Evolutionary conservation across 2,797 vertebrate genomes (phyloP).

Genomic region (Salarias fasciatus): DNA sequence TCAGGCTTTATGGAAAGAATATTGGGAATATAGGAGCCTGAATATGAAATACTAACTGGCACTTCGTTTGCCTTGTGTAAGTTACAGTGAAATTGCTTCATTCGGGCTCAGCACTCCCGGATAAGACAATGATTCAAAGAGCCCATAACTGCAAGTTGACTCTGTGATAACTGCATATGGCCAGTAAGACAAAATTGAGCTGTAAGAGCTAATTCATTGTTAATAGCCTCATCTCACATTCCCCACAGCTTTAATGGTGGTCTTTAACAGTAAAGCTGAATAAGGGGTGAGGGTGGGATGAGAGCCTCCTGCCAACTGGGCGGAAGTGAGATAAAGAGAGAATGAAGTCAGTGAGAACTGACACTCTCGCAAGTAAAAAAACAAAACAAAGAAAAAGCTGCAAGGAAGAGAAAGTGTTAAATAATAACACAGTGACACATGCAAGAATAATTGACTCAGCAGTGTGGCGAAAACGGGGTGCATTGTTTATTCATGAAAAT

Average conservation of each 20-base stretch:
- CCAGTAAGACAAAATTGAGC: conserved; percentile 45
- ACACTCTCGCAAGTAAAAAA: conserved; percentile 20
- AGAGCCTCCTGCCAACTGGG: neutral
- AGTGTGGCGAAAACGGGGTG: neutral
- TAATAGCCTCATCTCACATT: conserved; percentile 52
- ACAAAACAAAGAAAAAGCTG: neutral
- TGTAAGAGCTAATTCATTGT: conserved; percentile 56
- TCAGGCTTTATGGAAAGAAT: no score
- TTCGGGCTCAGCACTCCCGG: conserved; percentile 38
- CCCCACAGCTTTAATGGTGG: conserved; percentile 43
- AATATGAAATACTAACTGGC: conserved; percentile 1
- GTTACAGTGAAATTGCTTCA: conserved; percentile 24
- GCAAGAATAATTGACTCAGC: neutral
- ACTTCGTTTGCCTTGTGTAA: conserved; percentile 15
- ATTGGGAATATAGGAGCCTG: neutral
- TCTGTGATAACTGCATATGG: conserved; percentile 35
- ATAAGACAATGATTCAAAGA: conserved; percentile 38
- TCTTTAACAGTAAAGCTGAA: conserved; percentile 35
- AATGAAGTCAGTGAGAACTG: neutral
- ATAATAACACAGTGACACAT: neutral
- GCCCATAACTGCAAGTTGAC: conserved; percentile 50
- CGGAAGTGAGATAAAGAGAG: neutral
- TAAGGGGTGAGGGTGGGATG: neutral
- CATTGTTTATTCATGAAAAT: neutral
- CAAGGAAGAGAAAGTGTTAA: neutral